Conservation (phyloP, 92 coral and sea anemone species). For the Diadumene lineata region DNA sequence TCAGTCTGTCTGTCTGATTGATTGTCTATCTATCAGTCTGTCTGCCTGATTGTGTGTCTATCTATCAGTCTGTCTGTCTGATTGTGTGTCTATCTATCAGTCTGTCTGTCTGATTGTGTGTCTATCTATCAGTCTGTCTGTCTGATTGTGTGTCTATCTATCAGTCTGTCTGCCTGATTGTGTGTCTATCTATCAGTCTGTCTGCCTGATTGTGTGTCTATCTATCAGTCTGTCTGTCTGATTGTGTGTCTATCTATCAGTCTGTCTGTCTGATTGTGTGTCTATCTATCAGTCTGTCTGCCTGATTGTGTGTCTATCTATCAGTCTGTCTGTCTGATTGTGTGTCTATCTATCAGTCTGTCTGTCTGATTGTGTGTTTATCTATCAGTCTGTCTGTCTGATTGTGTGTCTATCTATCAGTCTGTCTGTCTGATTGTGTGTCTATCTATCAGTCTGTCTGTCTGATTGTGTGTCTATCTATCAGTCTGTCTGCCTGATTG, state of each 20-base stretch:
- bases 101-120: background rate
- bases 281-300: background rate
- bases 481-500: background rate
- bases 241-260: background rate
- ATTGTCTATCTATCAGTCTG: background rate
- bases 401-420: background rate
- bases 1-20: background rate
- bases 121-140: background rate
- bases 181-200: background rate
- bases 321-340: background rate
- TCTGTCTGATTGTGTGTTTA: background rate
- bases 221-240: background rate
- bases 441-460: background rate
- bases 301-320: background rate
- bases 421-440: background rate
- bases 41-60: background rate
- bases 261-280: background rate
- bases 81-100: background rate
- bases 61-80: background rate
- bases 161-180: background rate
- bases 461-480: background rate
- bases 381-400: background rate
- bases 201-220: background rate
- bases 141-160: background rate
- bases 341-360: background rate